Conservation (phyloP, 1,140 invertebrate species). For the Chrysoperla carnea region DNA sequence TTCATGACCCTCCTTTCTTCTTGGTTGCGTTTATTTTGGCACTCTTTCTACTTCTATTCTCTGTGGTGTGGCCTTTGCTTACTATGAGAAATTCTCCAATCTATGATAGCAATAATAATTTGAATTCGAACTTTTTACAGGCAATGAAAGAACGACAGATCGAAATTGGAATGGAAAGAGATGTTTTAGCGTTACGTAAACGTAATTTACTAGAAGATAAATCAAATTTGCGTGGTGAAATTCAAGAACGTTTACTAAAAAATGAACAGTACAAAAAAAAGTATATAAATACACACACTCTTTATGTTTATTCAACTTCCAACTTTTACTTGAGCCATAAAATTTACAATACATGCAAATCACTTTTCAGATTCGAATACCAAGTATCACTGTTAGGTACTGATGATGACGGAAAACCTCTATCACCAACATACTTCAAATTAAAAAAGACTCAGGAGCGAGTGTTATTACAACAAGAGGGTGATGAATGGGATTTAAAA, state of each 20-base stretch:
- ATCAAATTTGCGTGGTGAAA: conserved; percentile 30
- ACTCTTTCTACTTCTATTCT: too few relatives aligned
- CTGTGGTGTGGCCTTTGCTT: too few relatives aligned
- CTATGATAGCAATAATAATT: too few relatives aligned
- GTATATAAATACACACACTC: conserved; percentile 22
- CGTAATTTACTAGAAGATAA: conserved; percentile 34
- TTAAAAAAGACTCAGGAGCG: conserved; percentile 51
- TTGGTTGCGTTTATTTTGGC: too few relatives aligned
- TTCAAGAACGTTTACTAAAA: conserved; percentile 32
- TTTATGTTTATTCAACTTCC: too few relatives aligned
- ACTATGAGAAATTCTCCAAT: too few relatives aligned
- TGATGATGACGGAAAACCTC: conserved; percentile 34
- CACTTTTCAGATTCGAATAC: too few relatives aligned
- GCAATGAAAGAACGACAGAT: conserved; percentile 40
- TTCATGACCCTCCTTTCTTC: too few relatives aligned
- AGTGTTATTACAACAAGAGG: conserved; percentile 42
- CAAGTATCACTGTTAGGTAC: conserved; percentile 23
- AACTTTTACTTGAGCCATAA: too few relatives aligned
- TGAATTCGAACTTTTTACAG: conserved; percentile 22
- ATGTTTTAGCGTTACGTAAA: conserved; percentile 34
- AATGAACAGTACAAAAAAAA: conserved; percentile 38
- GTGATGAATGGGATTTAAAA: conserved; percentile 46
- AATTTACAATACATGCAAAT: too few relatives aligned
- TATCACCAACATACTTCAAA: conserved; percentile 43
- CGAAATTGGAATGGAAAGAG: conserved; percentile 38